Evolutionary conservation across 1,140 invertebrate genomes (phyloP), one percentile per base, ranked within the genome.

Genomic region (Atta cephalotes): DNA sequence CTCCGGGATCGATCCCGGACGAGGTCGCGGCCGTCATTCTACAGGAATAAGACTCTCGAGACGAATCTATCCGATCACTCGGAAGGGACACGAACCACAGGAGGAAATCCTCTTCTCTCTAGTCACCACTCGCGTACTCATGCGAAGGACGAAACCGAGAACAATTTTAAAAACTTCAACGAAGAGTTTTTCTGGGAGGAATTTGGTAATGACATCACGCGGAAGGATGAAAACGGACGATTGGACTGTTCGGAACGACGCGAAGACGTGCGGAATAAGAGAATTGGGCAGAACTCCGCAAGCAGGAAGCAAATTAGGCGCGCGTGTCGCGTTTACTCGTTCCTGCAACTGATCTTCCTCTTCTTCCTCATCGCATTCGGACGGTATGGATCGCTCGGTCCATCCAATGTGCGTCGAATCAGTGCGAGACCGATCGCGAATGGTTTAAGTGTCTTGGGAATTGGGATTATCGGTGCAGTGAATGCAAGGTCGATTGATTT

Each of bases 291-390:
- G 68, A 18, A 66, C 3, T 25, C 28, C 25, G 31, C 71, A 82
- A 71, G 45, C 65, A 82, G 65, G 78, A 88, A 62, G 53, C 87
- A 51, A 25, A 56, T 63, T 71, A 58, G 45, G 68, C 66, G 86
- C 58, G 45, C 66, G 31, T 86, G 49, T 58, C 62, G 58, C 58
- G 80, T 76, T 53, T 71, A 77, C 14, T 92, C 88, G 72, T 92
- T 91, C 76, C 74, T 93, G 82, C 91, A 91, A 60, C 80, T 94
- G 25, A 91, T 85, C 12, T 85, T 94, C 1, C 66, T 94, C 12
- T 66, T 94, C 9, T 89, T 94, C 45, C 90, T 93, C 63, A 68
- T 93, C 65, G 89, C 89, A 18, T 92, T 94, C 68, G 93, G 93
- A 31, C 91, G 89, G 51, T 85, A 87, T 79, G 89, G 85, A 78